Base-by-base conservation (phyloP, 2,888 invertebrate species). In the Cistogaster globosa region DNA sequence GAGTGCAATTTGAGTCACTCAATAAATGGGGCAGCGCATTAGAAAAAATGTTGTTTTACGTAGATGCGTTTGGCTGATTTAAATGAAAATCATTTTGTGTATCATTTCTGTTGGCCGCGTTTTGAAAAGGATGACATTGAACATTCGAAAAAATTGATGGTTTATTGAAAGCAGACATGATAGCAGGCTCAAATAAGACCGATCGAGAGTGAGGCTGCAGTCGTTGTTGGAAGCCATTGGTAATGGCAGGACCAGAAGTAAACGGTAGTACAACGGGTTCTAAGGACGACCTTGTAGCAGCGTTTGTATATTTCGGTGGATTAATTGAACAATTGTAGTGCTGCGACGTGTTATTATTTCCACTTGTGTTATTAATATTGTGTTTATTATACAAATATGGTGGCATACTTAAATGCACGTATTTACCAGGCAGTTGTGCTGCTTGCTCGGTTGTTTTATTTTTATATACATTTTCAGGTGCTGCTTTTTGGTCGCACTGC, bases 381-480 rank as follows among this genome's bases (percentile, higher is more conserved):
- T 8, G 12, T 36, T 11, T 62, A 62, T 62, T 38, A 16, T n/a
- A 2, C n/a, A 38, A 38, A 18, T 32, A 42, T 14, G 38, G 36
- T 42, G 63, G 22, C 63, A 60, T n/a, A 60, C 26, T 16, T n/a
- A 60, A 60, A 60, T 60, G n/a, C 11, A 32, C 8, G 42, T 45
- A 20, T 63, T 20, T 20, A 42, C 42, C 22, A 9, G 63, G 63
- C 20, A 45, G 63, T n/a, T 42, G 20, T 14, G 62, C 42, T 42
- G 26, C 42, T 22, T 63, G 20, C 26, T 22, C 26, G 48, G n/a
- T 45, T 48, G 26, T 48, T 65, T 65, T n/a, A 60, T 60, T 60
- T 26, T 26, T 26, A 26, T 26, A 26, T 38, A 38, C 12, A 60
- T 60, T 60, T 60, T 45, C 65, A 26, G 32, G 48, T 65, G 48